phyloP scores from a whole-genome alignment of 2,797 vertebrate genomes.

The Crenichthys baileyi region DNA sequence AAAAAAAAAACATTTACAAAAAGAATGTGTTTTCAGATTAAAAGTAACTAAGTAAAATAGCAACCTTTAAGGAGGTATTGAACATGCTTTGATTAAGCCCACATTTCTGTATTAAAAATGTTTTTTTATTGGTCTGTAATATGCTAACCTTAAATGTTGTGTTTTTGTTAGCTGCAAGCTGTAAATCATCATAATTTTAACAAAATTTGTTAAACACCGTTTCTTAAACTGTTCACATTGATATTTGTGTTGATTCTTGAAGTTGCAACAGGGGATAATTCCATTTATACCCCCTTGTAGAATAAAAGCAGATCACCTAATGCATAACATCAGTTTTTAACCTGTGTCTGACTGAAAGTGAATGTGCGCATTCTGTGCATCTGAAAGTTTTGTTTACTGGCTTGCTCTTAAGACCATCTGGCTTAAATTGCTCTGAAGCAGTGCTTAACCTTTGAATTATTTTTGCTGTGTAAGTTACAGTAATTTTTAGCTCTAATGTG shows the following conservation, averaged over 20 bases:
- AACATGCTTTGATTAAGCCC: no score
- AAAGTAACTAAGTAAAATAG: no score
- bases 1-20: no score
- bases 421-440: conserved; percentile 1
- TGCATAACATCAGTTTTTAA: background rate
- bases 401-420: background rate
- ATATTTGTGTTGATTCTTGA: background rate
- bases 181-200: no score
- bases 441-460: background rate
- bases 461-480: background rate
- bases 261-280: background rate
- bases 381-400: background rate
- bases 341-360: background rate
- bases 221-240: background rate
- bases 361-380: background rate
- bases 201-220: no score
- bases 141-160: no score
- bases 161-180: no score
- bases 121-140: no score
- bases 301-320: background rate
- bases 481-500: background rate
- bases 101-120: no score
- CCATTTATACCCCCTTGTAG: background rate
- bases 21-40: no score
- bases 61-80: no score